Evolutionary conservation across 2,113 vertebrate genomes (phyloP).

Genomic region (Picathartes gymnocephalus): DNA sequence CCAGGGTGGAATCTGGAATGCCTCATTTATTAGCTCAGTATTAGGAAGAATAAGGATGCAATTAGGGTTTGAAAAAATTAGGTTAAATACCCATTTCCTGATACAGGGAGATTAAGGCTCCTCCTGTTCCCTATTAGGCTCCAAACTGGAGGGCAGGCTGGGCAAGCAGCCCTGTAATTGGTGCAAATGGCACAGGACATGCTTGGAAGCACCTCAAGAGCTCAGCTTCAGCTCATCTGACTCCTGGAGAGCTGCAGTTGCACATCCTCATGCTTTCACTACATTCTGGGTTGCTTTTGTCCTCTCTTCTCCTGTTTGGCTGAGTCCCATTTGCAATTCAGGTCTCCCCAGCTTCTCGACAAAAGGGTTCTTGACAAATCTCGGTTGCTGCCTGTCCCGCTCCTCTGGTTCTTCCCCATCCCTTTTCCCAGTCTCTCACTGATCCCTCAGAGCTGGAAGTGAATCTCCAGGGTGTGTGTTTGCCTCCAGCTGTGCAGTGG

Average conservation of each 20-base stretch:
- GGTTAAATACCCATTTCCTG: conserved; percentile 42
- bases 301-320: not conserved
- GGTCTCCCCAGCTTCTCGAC: not conserved
- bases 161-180: not conserved
- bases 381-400: not conserved
- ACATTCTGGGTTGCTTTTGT: not conserved
- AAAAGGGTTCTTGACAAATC: not conserved
- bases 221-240: not conserved
- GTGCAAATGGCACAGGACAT: not conserved
- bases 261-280: not conserved
- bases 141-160: not conserved
- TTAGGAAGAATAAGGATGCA: conserved; percentile 13
- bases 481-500: accelerated
- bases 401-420: not conserved
- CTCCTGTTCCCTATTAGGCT: conserved; percentile 12
- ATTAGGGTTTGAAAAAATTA: conserved; percentile 33
- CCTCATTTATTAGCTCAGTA: conserved; percentile 19
- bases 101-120: not conserved
- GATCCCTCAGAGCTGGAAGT: not conserved
- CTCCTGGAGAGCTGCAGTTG: not conserved
- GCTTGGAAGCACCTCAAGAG: not conserved
- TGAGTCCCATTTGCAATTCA: not conserved
- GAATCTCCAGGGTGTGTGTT: accelerated
- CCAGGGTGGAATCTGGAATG: conserved; percentile 10
- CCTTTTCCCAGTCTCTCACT: not conserved